Evolutionary conservation across 2,888 invertebrate species (phyloP), one percentile per base, ranked within the genome.

Genomic region (Aphelenchoides bicaudatus): DNA sequence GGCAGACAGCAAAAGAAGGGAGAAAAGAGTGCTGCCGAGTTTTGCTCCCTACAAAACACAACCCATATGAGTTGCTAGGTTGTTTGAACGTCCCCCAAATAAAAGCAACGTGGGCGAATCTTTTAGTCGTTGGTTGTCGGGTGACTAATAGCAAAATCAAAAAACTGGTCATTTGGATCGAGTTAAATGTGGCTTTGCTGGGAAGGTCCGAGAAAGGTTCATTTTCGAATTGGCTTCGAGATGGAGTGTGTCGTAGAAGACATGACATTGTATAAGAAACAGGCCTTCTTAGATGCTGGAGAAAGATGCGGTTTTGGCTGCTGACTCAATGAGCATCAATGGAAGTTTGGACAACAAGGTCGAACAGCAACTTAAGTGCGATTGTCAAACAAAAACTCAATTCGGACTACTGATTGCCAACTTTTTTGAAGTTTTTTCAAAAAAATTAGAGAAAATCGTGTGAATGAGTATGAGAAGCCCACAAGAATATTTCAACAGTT

Each of bases 401-500:
- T 51, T 51, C 52, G 39, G 52, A 51, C 52, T 51, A 51, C 52
- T 51, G 38, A 21, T 25, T 19, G 34, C 21, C 52, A 49, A 49
- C 25, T 49, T 49, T 49, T 49, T 10, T 13, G 10, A 47, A 30
- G 27, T 49, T 49, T 25, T 31, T 34, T n/a, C n/a, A n/a, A n/a
- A n/a, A n/a, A n/a, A n/a, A n/a, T n/a, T n/a, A n/a, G n/a, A n/a
- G n/a, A n/a, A n/a, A n/a, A n/a, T n/a, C n/a, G n/a, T n/a, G n/a
- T n/a, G n/a, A n/a, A n/a, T n/a, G n/a, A n/a, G n/a, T n/a, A n/a
- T n/a, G n/a, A n/a, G n/a, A n/a, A n/a, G n/a, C n/a, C n/a, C n/a
- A n/a, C n/a, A n/a, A n/a, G n/a, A n/a, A n/a, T n/a, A n/a, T n/a
- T n/a, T n/a, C n/a, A n/a, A n/a, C n/a, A n/a, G n/a, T n/a, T n/a